Base-by-base conservation (phyloP, 2,888 invertebrate genomes). In the Orthosia gracilis region DNA sequence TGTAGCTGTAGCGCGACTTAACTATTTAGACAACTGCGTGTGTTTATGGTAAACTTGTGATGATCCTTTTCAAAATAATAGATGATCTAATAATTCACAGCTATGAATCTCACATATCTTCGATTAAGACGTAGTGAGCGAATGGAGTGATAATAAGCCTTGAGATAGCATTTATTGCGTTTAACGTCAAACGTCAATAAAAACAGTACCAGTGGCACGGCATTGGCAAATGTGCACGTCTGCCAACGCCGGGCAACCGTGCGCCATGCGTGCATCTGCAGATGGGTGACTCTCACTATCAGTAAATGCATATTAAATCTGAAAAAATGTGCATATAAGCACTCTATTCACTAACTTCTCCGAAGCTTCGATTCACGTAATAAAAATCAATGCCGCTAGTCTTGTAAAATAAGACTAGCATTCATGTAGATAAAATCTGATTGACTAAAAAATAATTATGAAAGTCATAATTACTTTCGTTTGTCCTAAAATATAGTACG, bases 331-430 rank as follows among this genome's bases (percentile, higher is more conserved):
- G n/a, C 1, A 31, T 21, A 40, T 26, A 26, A 47, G 21, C 17
- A 65, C 7, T 76, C 54, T 50, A 57, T 57, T 75, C 76, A 47
- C 17, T 45, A 18, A 59, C 31, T 49, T 49, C 54, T 61, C 18
- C 47, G 5, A 4, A 11, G 7, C 17, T 55, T 55, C 4, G 15
- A 45, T 50, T 21, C 21, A 82, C 15, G 7, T 63, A 18, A 12
- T 21, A 47, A 55, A 75, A 52, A 58, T 26, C 58, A 47, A 47
- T 54, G 57, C 13, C 45, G 64, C 31, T 65, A 40, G 57, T 63
- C 55, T 66, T 67, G 45, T 69, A 61, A 45, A 67, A 64, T 64
- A 57, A 74, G 54, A 63, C 69, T 49, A 55, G 59, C 18, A 73
- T 3, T 26, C 45, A 54, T 13, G 18, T 49, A 47, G 59, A 64